Conservation (phyloP, 2,797 vertebrate species). For the Loriculus beryllinus region DNA sequence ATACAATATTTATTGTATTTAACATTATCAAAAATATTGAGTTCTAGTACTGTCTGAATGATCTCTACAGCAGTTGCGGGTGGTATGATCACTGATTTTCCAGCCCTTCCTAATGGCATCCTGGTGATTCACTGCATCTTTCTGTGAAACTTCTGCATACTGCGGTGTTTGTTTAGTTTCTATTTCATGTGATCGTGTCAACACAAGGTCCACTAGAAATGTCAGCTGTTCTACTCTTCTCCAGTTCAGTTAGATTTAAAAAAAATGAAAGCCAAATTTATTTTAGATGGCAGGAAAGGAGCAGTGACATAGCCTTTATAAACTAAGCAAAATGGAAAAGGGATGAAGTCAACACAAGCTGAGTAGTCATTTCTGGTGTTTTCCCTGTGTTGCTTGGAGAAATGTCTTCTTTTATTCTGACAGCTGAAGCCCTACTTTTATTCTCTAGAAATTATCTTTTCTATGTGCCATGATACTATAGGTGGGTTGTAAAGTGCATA, state of each 20-base stretch:
- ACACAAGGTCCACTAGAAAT: background rate
- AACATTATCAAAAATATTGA: background rate
- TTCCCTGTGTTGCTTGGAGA: slow-evolving; percentile 7
- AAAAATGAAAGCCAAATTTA: background rate
- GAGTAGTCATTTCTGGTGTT: background rate
- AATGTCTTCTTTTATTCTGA: background rate
- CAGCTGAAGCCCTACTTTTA: background rate
- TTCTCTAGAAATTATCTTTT: background rate
- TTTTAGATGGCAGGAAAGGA: background rate
- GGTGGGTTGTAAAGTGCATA: background rate
- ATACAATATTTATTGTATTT: background rate
- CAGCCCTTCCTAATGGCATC: background rate
- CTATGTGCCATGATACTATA: background rate
- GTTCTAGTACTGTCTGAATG: background rate
- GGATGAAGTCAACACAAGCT: background rate
- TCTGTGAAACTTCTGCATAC: background rate
- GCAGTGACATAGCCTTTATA: background rate
- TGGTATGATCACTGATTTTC: background rate
- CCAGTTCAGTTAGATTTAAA: background rate
- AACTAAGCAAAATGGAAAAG: background rate
- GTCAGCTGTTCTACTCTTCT: background rate
- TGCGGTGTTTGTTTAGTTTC: background rate
- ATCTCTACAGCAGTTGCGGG: background rate
- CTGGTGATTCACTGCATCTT: background rate
- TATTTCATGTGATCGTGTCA: background rate